These are phyloP conservation scores for Nycteola revayana DNA, from an alignment of 2,888 invertebrate genomes.

Conservation along the genomic window DNA sequence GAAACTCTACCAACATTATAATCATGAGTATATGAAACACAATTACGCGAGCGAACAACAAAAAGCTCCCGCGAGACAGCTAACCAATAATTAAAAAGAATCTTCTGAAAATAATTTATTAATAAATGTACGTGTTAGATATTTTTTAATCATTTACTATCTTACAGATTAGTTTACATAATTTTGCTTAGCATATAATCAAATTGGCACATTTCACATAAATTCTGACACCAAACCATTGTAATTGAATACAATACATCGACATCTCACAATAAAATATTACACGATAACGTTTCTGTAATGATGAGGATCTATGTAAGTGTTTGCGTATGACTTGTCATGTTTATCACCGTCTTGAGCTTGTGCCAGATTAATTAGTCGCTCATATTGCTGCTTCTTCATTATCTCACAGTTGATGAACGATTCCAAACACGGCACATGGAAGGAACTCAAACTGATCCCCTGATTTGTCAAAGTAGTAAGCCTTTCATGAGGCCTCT, in stretches of 20 bases:
- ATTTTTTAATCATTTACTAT: slow-evolving; percentile 5
- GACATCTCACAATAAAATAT: neutral
- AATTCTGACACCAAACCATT: slow-evolving; percentile 39
- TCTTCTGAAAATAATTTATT: too few species aligned
- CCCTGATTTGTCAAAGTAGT: slow-evolving; percentile 47
- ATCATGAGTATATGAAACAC: too few species aligned
- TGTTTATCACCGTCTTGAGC: too few species aligned
- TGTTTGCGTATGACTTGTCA: too few species aligned
- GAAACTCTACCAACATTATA: too few species aligned
- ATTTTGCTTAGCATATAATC: slow-evolving; percentile 61
- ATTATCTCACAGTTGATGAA: slow-evolving; percentile 57
- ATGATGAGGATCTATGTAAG: neutral
- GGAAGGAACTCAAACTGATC: slow-evolving; percentile 67
- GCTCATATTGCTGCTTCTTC: slow-evolving; percentile 50
- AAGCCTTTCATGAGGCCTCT: slow-evolving; percentile 50
- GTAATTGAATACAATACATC: neutral
- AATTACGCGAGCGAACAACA: too few species aligned
- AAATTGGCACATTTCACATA: slow-evolving; percentile 28
- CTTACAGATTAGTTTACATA: slow-evolving; percentile 49
- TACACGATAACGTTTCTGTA: too few species aligned
- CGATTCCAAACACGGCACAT: slow-evolving; percentile 66
- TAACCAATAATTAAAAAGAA: too few species aligned
- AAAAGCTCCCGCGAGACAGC: too few species aligned
- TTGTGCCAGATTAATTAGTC: slow-evolving; percentile 20
- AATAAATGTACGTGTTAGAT: too few species aligned